These are phyloP conservation scores for Morelia viridis DNA, from an alignment of 2,797 vertebrate species.

Conservation along the genomic window DNA sequence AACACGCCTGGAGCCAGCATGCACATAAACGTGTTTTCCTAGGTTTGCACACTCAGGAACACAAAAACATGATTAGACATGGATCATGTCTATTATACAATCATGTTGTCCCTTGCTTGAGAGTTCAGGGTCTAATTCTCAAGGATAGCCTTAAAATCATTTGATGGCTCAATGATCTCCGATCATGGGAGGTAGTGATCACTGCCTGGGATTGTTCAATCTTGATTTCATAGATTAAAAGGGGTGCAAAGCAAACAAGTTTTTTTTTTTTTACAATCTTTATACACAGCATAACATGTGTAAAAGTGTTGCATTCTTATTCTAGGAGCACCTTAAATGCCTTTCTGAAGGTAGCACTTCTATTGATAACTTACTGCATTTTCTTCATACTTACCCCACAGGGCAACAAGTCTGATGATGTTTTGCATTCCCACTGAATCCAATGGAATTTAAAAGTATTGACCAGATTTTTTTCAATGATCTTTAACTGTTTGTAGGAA, in stretches of 20 bases:
- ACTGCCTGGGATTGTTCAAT: neutral
- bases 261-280: neutral
- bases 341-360: neutral
- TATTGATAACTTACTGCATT: neutral
- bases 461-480: neutral
- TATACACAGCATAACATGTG: neutral
- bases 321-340: too few species aligned
- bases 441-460: neutral
- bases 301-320: neutral
- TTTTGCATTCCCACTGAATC: neutral
- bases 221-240: neutral
- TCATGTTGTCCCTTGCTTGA: neutral
- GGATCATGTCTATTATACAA: constrained; percentile 1
- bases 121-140: neutral
- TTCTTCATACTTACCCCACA: neutral
- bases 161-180: neutral
- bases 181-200: accelerated
- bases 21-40: constrained; percentile 2
- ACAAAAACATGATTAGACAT: neutral
- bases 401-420: neutral
- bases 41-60: neutral
- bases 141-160: neutral
- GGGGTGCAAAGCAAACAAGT: neutral
- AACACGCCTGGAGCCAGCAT: neutral
- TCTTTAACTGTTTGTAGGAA: neutral